Conservation (phyloP, 2,113 vertebrate genomes). For the Lonchura striata region DNA sequence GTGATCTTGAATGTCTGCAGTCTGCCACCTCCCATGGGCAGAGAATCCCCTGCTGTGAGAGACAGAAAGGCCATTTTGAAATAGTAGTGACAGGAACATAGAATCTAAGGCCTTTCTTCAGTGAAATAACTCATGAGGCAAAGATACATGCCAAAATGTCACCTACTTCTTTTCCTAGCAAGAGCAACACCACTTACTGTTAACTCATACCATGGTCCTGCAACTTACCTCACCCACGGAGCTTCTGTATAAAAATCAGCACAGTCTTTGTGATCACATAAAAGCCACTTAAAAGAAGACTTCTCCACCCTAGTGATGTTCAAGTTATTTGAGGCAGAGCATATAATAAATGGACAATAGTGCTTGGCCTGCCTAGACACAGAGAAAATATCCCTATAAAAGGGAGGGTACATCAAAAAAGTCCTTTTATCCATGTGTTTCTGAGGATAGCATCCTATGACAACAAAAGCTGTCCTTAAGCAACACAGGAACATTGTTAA, state of each 20-base stretch:
- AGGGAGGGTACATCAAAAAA: neutral
- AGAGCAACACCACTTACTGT: neutral
- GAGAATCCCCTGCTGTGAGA: neutral
- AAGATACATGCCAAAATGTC: neutral
- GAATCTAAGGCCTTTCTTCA: neutral
- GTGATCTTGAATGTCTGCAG: neutral
- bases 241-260: neutral
- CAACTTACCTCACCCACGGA: accelerated
- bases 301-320: neutral
- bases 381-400: neutral
- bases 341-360: neutral
- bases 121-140: neutral
- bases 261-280: neutral
- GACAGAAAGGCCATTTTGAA: neutral
- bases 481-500: neutral
- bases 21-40: neutral
- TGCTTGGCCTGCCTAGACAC: neutral
- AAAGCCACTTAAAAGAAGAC: neutral
- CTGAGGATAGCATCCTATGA: neutral
- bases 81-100: neutral
- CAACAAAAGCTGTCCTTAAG: neutral
- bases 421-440: neutral
- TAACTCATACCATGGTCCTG: neutral
- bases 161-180: neutral
- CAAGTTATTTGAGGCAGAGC: neutral